Percentiles rank a stretch among this genome's conserved stretches.
Conservation (phyloP, 2,797 vertebrate genomes). For the Scolopax rusticola region DNA sequence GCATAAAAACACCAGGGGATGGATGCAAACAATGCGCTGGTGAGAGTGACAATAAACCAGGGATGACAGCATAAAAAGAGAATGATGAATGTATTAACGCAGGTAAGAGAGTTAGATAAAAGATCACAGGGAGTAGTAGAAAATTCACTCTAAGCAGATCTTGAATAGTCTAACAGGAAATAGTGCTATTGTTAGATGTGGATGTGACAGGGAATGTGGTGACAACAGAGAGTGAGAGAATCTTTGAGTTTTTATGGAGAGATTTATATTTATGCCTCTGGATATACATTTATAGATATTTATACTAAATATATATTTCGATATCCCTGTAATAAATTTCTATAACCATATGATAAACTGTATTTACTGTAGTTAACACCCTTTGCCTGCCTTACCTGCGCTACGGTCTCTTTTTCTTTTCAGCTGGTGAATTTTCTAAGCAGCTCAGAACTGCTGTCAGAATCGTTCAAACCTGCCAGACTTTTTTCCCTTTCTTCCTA, state of each 20-base stretch:
- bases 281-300: constrained; percentile 61
- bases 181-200: constrained; percentile 8
- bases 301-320: constrained; percentile 58
- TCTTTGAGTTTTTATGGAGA: neutral
- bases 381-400: constrained; percentile 9
- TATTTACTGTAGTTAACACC: constrained; percentile 48
- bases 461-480: constrained; percentile 27
- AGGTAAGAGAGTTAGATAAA: constrained; percentile 55
- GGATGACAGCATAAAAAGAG: constrained; percentile 53
- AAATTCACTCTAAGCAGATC: constrained; percentile 34
- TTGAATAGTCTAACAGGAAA: constrained; percentile 14
- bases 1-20: constrained; percentile 60
- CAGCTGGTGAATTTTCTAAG: constrained; percentile 19
- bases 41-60: constrained; percentile 59
- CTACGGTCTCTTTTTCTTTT: neutral
- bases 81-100: constrained; percentile 59
- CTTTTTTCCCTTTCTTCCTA: neutral
- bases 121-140: constrained; percentile 14
- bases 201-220: constrained; percentile 23
- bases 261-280: constrained; percentile 54
- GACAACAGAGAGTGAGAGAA: constrained; percentile 40
- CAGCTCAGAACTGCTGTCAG: constrained; percentile 41
- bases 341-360: constrained; percentile 56
- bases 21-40: constrained; percentile 60
- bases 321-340: constrained; percentile 56